Evolutionary conservation across 2,113 vertebrate species (phyloP).

Genomic region (Setophaga coronata): DNA sequence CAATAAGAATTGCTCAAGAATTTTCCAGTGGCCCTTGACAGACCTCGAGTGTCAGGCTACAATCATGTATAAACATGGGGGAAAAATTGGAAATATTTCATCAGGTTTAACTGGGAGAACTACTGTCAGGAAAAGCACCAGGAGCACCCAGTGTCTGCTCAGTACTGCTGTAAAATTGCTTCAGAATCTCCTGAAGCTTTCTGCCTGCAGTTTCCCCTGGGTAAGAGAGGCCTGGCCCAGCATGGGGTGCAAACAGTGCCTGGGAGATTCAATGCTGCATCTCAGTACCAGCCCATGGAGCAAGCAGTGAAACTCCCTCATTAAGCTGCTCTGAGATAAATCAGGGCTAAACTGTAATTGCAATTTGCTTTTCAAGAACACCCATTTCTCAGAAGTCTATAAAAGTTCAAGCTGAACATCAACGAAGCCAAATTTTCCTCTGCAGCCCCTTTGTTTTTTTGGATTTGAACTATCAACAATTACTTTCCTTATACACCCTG

Average conservation of each 20-base stretch:
- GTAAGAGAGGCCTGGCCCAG: not conserved
- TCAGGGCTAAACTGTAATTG: slow-evolving; percentile 32
- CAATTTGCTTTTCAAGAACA: slow-evolving; percentile 45
- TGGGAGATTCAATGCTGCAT: not conserved
- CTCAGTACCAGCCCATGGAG: not conserved
- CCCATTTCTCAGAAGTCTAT: slow-evolving; percentile 26
- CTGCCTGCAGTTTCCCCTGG: not conserved
- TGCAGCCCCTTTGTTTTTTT: slow-evolving; percentile 16
- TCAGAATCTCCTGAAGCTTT: not conserved
- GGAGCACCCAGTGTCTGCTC: not conserved
- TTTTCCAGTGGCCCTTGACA: not conserved
- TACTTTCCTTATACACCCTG: not conserved
- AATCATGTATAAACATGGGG: not conserved
- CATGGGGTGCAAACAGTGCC: not conserved
- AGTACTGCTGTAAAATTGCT: not conserved
- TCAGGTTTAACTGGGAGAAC: not conserved
- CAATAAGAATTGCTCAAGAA: not conserved
- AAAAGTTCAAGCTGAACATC: slow-evolving; percentile 16
- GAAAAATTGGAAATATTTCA: not conserved
- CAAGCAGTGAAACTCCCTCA: not conserved
- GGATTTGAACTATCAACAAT: not conserved
- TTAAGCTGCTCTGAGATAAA: slow-evolving; percentile 2
- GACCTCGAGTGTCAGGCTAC: not conserved
- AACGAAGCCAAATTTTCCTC: not conserved
- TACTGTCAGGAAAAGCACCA: not conserved